Evolutionary conservation across 2,888 invertebrate genomes (phyloP).

Genomic region (Lypha dubia): DNA sequence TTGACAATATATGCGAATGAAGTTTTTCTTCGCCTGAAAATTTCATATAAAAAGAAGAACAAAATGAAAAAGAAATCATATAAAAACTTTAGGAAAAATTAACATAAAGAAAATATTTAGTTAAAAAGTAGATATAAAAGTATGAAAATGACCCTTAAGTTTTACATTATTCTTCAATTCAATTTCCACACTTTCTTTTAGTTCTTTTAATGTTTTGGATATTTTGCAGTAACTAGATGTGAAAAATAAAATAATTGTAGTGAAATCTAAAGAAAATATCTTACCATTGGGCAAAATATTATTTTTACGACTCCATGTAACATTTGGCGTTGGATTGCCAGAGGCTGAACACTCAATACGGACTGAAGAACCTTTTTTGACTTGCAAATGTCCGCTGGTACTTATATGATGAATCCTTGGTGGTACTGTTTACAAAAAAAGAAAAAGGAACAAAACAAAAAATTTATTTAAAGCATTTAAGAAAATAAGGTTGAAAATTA

Average conservation of each 20-base stretch:
- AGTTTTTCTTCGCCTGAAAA: conserved; percentile 86
- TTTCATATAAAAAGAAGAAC: too few species aligned
- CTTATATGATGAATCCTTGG: conserved; percentile 87
- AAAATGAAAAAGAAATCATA: conserved; percentile 10
- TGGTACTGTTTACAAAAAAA: conserved; percentile 84
- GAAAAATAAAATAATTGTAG: background rate
- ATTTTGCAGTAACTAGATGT: background rate
- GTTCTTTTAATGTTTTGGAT: background rate
- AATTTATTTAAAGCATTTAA: too few species aligned
- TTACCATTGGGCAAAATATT: conserved; percentile 84
- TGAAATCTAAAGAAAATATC: conserved; percentile 74
- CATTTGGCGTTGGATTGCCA: conserved; percentile 91
- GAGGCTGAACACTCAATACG: conserved; percentile 91
- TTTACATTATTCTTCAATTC: conserved; percentile 33
- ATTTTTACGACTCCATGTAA: conserved; percentile 88
- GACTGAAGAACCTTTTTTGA: conserved; percentile 89
- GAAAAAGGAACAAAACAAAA: too few species aligned
- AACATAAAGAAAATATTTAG: conserved; percentile 70
- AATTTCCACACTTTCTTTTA: background rate
- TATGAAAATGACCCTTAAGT: conserved; percentile 66
- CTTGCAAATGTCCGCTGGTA: conserved; percentile 86
- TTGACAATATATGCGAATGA: conserved; percentile 85
- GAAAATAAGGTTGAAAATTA: conserved; percentile 3
- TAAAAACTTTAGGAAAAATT: conserved; percentile 53
- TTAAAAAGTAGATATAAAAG: conserved; percentile 52